Evolutionary conservation across 1,140 invertebrate genomes (phyloP).

Genomic region (Trypoxylus dichotomus): DNA sequence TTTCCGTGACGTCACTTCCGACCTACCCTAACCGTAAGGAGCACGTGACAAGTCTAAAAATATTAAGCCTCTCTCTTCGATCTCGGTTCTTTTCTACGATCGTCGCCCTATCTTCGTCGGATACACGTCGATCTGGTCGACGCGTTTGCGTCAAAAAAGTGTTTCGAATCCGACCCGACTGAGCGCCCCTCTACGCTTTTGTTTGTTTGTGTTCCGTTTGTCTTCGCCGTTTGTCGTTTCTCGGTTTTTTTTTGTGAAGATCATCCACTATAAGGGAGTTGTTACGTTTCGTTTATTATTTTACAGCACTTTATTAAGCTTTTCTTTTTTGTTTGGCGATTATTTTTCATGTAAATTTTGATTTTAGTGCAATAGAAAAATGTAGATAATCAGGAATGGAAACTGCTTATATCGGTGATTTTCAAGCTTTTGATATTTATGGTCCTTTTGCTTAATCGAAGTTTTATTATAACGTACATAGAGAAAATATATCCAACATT

Average conservation of each 20-base stretch:
- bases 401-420: no score
- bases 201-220: background rate
- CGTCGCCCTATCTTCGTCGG: background rate
- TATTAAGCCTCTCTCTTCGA: background rate
- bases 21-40: constrained; percentile 37
- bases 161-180: background rate
- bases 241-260: background rate
- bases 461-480: no score
- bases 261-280: background rate
- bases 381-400: no score
- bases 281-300: background rate
- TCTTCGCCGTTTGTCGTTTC: background rate
- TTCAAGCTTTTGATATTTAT: no score
- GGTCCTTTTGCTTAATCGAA: no score
- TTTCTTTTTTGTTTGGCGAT: background rate
- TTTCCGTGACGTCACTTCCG: constrained; percentile 39
- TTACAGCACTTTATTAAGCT: background rate
- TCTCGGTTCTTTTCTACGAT: background rate
- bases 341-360: no score
- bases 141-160: background rate
- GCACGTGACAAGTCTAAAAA: constrained; percentile 30
- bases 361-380: no score
- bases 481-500: no score
- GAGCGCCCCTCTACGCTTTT: background rate
- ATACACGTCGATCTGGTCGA: background rate